Conservation (phyloP, 2,888 invertebrate genomes). For the Cosmopolites sordidus region DNA sequence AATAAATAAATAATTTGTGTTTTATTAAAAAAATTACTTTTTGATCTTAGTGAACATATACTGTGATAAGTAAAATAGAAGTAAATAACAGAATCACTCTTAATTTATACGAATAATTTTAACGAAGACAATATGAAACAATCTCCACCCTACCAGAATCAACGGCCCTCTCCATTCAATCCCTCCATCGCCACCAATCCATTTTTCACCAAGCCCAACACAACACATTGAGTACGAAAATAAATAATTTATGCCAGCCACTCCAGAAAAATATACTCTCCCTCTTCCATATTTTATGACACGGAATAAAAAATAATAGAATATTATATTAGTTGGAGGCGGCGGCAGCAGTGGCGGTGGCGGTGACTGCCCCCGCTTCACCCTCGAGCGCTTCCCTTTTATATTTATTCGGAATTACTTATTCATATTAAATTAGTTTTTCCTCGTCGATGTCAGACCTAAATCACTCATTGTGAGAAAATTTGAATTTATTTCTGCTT, state of each 20-base stretch:
- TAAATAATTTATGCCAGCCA: too few relatives aligned
- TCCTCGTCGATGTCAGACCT: not conserved
- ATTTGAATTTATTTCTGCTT: too few relatives aligned
- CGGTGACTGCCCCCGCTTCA: slow-evolving; percentile 6
- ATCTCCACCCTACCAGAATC: too few relatives aligned
- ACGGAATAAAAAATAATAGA: slow-evolving; percentile 49
- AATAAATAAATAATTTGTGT: too few relatives aligned
- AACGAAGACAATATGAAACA: too few relatives aligned
- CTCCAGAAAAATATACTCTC: slow-evolving; percentile 44
- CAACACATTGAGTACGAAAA: slow-evolving; percentile 32
- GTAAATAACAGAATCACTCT: too few relatives aligned
- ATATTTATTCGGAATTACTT: slow-evolving; percentile 50
- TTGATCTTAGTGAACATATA: too few relatives aligned
- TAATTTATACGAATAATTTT: too few relatives aligned
- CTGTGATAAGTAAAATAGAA: too few relatives aligned
- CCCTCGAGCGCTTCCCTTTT: slow-evolving; percentile 32
- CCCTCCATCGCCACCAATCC: not conserved
- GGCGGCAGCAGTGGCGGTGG: slow-evolving; percentile 11
- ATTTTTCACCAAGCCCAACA: slow-evolving; percentile 27
- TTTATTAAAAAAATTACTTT: too few relatives aligned
- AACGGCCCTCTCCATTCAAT: not conserved
- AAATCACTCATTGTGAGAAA: too few relatives aligned
- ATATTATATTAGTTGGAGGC: slow-evolving; percentile 50
- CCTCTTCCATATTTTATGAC: slow-evolving; percentile 36
- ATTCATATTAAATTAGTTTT: slow-evolving; percentile 51